Base-by-base conservation (phyloP, 2,888 invertebrate genomes). In the Stenotaenia linearis region DNA sequence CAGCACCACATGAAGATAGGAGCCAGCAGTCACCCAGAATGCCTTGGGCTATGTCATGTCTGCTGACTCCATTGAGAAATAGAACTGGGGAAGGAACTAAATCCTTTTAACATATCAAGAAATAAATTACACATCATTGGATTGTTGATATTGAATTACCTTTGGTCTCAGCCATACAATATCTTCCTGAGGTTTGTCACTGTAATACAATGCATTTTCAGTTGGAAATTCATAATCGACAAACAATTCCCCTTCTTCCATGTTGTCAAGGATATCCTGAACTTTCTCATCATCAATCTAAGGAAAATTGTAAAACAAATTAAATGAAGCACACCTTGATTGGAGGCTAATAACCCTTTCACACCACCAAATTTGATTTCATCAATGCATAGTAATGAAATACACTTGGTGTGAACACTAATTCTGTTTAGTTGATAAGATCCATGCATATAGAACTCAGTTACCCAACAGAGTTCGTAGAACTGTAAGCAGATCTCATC, bases 21-120 rank as follows among this genome's bases (percentile, higher is more conserved):
- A 88, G 87, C 88, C 88, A 88, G 82, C 88, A 88, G 83, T 88
- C 87, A 28, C 87, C 87, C 30, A 88, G 85, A 75, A 84, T 85
- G 18, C 88, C 88, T 82, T 89, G 88, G 18, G 87, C 86, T 56
- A 89, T 88, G 82, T 89, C 89, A 82, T 87, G 86, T 28, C 87
- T 84, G 74, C 86, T 87, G 45, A 87, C 86, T 1, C 88, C 88
- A 82, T 88, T 88, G 35, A 88, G 86, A 80, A 88, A 86, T 28
- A 88, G 83, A 81, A 86, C 84, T 0, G 88, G 88, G 78, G 86
- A 85, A 1, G 84, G 83, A 15, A 86, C 84, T 45, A 88, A 81
- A 79, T 88, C 87, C 88, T 88, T 12, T 15, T 5, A 45, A 45
- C 3, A 45, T n/a, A 23, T 25, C 2, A 18, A 18, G 15, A 78